Evolutionary conservation across 2,888 invertebrate genomes (phyloP).

Genomic region (Alcis repandata): DNA sequence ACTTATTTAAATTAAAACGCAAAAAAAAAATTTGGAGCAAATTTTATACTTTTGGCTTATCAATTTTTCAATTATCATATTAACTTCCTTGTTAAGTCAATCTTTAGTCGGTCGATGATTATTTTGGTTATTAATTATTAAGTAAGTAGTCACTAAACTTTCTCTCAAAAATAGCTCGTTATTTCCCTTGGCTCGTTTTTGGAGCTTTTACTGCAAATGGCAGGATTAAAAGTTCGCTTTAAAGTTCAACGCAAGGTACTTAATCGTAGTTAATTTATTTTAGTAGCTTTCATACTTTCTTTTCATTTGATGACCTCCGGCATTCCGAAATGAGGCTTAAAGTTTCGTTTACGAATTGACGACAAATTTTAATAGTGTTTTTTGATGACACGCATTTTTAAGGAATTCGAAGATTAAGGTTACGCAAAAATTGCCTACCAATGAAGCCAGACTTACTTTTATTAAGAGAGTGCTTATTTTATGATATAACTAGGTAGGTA

Average conservation of each 20-base stretch:
- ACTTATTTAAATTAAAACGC: too few species aligned
- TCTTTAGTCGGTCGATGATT: neutral
- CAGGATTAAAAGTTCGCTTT: slow-evolving; percentile 16
- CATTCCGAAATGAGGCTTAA: slow-evolving; percentile 18
- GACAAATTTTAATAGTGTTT: slow-evolving; percentile 12
- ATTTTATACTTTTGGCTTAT: too few species aligned
- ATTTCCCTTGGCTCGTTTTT: slow-evolving; percentile 17
- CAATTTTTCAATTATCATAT: neutral
- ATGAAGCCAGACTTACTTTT: too few species aligned
- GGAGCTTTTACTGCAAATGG: neutral
- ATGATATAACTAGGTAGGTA: too few species aligned
- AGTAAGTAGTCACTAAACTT: neutral
- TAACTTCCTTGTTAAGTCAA: neutral
- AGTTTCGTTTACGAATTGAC: slow-evolving; percentile 8
- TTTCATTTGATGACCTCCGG: slow-evolving; percentile 27
- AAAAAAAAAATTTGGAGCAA: too few species aligned
- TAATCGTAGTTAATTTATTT: slow-evolving; percentile 15
- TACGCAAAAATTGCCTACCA: neutral
- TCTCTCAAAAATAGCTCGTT: slow-evolving; percentile 7
- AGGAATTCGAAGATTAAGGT: neutral
- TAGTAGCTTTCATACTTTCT: slow-evolving; percentile 31
- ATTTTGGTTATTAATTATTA: slow-evolving; percentile 1
- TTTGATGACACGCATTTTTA: neutral
- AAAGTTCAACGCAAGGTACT: slow-evolving; percentile 13
- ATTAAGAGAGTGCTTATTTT: too few species aligned